Conservation (phyloP, 2,113 vertebrate species). For the Sclerurus mexicanus region DNA sequence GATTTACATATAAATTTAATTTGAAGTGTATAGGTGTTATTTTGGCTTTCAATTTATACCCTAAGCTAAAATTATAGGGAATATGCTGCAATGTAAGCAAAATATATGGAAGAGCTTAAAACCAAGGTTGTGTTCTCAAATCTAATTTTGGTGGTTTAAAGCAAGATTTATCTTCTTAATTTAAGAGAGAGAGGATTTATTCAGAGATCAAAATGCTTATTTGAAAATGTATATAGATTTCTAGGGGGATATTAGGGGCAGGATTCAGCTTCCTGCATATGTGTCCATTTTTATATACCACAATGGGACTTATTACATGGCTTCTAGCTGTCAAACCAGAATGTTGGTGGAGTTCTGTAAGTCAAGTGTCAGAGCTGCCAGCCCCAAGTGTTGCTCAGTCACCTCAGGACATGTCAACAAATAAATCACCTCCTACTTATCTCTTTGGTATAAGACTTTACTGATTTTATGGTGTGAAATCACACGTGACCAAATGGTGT, state of each 20-base stretch:
- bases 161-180: background rate
- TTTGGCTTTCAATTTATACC: background rate
- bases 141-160: conserved; percentile 2
- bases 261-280: background rate
- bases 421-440: background rate
- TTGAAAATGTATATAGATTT: background rate
- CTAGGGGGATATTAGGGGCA: background rate
- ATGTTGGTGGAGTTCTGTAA: background rate
- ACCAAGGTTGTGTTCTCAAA: background rate
- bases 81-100: background rate
- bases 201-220: background rate
- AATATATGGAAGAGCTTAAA: background rate
- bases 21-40: background rate
- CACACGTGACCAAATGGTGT: background rate
- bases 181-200: background rate
- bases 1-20: background rate
- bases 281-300: background rate
- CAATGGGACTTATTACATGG: background rate
- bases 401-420: background rate
- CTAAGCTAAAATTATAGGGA: background rate
- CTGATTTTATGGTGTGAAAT: background rate
- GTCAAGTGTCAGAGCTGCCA: background rate
- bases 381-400: background rate
- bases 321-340: background rate
- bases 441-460: background rate